A percentile compares a stretch with the other conserved stretches of the same genome.
These are phyloP conservation scores for Scaptomyza graminum DNA, from an alignment of 1,140 invertebrate species.

Conservation along the genomic window DNA sequence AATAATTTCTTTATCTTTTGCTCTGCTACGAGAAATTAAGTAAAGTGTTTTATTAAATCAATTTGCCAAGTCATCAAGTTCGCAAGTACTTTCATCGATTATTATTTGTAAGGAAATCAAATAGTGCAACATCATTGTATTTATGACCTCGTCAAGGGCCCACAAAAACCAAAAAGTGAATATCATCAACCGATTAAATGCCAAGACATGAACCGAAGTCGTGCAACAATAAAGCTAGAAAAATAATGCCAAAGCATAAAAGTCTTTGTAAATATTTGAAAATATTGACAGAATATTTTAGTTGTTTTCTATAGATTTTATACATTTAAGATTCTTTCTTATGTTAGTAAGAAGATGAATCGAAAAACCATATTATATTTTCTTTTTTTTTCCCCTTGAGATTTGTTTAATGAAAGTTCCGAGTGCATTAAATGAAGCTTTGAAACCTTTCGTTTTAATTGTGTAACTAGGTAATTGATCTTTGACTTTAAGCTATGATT, in stretches of 20 bases:
- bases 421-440: too few species aligned
- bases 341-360: too few species aligned
- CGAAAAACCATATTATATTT: too few species aligned
- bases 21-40: constrained; percentile 1
- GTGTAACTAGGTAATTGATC: not conserved
- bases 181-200: constrained; percentile 29
- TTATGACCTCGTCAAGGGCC: not conserved
- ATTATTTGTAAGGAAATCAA: not conserved
- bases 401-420: too few species aligned
- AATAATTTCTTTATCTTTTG: constrained; percentile 34
- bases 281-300: too few species aligned
- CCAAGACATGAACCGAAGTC: not conserved
- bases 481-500: not conserved
- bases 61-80: constrained; percentile 27
- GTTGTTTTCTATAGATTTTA: too few species aligned
- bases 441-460: too few species aligned
- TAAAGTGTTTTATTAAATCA: not conserved
- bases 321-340: too few species aligned
- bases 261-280: too few species aligned
- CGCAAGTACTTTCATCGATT: constrained; percentile 19
- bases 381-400: too few species aligned
- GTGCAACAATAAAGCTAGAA: not conserved
- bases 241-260: too few species aligned
- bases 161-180: constrained; percentile 9
- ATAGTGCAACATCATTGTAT: constrained; percentile 41